Evolutionary conservation across 1,140 invertebrate genomes (phyloP).

Genomic region (Homalodisca vitripennis): DNA sequence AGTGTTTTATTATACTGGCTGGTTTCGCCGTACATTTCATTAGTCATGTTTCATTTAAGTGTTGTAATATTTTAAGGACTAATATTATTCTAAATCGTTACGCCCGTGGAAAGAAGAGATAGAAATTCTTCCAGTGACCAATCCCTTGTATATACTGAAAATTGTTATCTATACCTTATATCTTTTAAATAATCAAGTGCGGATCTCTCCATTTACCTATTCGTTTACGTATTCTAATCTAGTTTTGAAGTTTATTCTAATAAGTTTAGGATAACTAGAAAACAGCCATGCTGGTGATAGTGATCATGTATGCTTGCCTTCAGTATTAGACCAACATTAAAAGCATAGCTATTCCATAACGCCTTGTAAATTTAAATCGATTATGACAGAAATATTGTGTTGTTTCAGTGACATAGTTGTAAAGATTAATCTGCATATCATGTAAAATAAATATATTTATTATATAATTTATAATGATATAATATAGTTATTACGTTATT

Average conservation of each 20-base stretch:
- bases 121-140: slow-evolving; percentile 22
- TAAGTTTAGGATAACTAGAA: slow-evolving; percentile 25
- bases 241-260: slow-evolving; percentile 14
- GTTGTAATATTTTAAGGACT: slow-evolving; percentile 31
- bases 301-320: slow-evolving; percentile 2
- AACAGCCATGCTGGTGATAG: background rate
- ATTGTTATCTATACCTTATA: slow-evolving; percentile 23
- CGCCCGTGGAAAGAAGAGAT: background rate
- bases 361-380: background rate
- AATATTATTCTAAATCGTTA: slow-evolving; percentile 27
- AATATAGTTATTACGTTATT: background rate
- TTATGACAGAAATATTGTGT: background rate
- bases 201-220: background rate
- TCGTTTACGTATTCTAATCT: background rate
- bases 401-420: background rate
- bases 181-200: background rate
- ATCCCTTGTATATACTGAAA: slow-evolving; percentile 19
- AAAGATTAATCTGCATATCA: slow-evolving; percentile 6
- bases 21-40: slow-evolving; percentile 27
- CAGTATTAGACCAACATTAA: background rate
- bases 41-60: background rate
- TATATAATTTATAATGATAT: background rate
- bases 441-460: background rate
- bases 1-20: slow-evolving; percentile 25
- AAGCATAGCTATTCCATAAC: background rate